Conservation (phyloP, 2,113 vertebrate genomes). For the Todiramphus saurophagus region DNA sequence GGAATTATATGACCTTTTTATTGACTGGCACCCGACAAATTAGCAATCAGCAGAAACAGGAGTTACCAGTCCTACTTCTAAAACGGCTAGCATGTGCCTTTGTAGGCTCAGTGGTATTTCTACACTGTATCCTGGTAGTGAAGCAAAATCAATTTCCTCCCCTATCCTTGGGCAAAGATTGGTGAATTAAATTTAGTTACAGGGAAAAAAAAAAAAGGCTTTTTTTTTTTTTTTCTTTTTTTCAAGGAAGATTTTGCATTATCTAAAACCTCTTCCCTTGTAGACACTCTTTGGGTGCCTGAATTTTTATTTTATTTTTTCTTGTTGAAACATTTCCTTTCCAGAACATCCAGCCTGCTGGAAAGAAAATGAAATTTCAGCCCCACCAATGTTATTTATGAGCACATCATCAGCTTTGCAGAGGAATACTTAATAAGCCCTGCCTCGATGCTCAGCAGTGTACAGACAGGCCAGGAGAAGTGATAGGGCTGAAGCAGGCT, state of each 20-base stretch:
- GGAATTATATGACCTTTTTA: neutral
- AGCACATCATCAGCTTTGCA: neutral
- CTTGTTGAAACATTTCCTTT: neutral
- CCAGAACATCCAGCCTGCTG: neutral
- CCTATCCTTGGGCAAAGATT: neutral
- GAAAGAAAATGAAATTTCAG: neutral
- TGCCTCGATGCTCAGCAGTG: neutral
- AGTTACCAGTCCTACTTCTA: neutral
- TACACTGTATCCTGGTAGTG: neutral
- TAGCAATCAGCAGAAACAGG: neutral
- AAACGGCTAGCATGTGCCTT: neutral
- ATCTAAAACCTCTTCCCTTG: neutral
- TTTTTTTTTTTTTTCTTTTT: neutral
- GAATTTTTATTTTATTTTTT: neutral
- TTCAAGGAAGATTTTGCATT: neutral
- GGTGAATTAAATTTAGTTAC: neutral
- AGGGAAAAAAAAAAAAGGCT: neutral
- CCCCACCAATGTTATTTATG: constrained; percentile 19
- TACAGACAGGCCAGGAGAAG: constrained; percentile 7
- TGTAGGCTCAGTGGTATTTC: neutral
- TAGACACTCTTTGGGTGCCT: neutral
- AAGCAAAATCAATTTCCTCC: neutral
- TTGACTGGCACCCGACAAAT: neutral
- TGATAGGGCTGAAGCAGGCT: neutral
- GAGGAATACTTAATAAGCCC: neutral